phyloP scores from a whole-genome alignment of 2,888 invertebrate genomes.

The Electrophaes corylata region DNA sequence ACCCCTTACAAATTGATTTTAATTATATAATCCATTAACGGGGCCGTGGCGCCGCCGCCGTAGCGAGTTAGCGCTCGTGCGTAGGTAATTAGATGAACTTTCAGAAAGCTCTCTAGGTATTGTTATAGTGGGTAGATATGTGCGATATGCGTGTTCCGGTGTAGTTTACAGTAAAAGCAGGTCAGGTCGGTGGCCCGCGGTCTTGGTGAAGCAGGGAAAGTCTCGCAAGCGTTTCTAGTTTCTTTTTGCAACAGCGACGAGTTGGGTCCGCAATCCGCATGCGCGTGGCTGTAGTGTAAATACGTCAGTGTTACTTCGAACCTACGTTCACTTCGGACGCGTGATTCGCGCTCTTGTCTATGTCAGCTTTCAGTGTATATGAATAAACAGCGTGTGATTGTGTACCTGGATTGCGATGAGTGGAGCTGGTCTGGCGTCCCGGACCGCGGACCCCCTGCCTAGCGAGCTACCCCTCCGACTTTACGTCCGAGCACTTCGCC shows the following conservation, averaged over 20 bases:
- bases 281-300: constrained; percentile 59
- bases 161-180: constrained; percentile 67
- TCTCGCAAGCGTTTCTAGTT: constrained; percentile 66
- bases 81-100: constrained; percentile 19
- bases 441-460: constrained; percentile 61
- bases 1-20: constrained; percentile 22
- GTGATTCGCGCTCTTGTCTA: constrained; percentile 66
- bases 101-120: constrained; percentile 40
- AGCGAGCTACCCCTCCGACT: constrained; percentile 76
- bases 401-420: constrained; percentile 65
- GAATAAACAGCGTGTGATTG: constrained; percentile 62
- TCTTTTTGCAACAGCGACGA: constrained; percentile 72
- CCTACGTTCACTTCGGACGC: constrained; percentile 83
- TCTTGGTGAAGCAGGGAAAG: constrained; percentile 68
- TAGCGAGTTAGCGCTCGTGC: constrained; percentile 7
- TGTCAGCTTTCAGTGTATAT: constrained; percentile 60
- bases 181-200: constrained; percentile 67
- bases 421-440: constrained; percentile 72
- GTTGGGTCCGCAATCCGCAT: constrained; percentile 71
- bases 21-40: constrained; percentile 24
- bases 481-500: constrained; percentile 85
- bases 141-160: constrained; percentile 36
- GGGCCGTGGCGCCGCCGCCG: constrained; percentile 8
- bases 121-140: constrained; percentile 9
- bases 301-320: constrained; percentile 77